phyloP scores from a whole-genome alignment of 2,888 invertebrate genomes.

The Xylocampa areola region DNA sequence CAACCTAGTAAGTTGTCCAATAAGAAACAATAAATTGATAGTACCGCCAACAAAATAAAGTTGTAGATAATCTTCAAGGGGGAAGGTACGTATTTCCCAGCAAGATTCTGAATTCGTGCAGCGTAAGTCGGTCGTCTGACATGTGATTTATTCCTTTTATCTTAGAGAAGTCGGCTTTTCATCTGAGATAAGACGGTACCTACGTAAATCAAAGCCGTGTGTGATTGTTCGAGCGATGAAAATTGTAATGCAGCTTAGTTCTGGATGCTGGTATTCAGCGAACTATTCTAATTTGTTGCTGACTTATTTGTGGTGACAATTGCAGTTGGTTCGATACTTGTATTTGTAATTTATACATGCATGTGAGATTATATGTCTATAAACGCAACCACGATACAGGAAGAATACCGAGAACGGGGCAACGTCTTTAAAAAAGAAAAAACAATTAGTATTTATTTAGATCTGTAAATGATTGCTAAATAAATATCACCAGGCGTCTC shows the following conservation, averaged over 20 bases:
- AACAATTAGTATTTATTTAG: too few species aligned
- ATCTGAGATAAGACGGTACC: conserved; percentile 77
- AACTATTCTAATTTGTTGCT: conserved; percentile 48
- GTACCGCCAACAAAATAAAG: conserved; percentile 57
- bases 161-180: conserved; percentile 78
- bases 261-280: conserved; percentile 32
- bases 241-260: conserved; percentile 71
- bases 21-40: conserved; percentile 59
- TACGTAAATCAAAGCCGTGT: conserved; percentile 81
- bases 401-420: too few species aligned
- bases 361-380: too few species aligned
- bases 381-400: too few species aligned
- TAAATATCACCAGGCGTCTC: too few species aligned
- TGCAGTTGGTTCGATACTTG: conserved; percentile 22
- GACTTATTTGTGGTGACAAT: conserved; percentile 37
- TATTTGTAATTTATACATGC: conserved; percentile 13
- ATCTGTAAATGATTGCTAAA: too few species aligned
- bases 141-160: conserved; percentile 87
- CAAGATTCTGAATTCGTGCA: conserved; percentile 64
- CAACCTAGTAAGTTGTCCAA: conserved; percentile 38
- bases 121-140: conserved; percentile 82
- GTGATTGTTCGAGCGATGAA: conserved; percentile 75
- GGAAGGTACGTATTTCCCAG: conserved; percentile 61
- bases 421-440: too few species aligned
- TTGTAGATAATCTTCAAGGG: conserved; percentile 61